Evolutionary conservation across 2,113 vertebrate genomes (phyloP).

Genomic region (Dasyprocta punctata): DNA sequence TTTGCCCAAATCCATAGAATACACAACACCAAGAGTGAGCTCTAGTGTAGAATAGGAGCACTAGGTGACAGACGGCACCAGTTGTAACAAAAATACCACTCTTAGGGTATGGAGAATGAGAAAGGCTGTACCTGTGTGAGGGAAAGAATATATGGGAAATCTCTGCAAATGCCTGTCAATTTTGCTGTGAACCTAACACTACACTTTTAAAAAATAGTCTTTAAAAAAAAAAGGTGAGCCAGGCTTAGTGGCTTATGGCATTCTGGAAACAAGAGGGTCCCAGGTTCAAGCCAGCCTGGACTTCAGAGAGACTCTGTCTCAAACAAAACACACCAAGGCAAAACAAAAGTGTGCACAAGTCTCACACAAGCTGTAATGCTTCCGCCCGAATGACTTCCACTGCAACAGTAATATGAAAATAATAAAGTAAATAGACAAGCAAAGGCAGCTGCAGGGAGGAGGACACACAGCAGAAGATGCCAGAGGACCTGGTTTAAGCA

Average conservation of each 20-base stretch:
- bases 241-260: neutral
- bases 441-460: neutral
- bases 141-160: no score
- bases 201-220: neutral
- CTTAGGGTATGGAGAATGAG: no score
- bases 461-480: neutral
- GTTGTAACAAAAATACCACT: neutral
- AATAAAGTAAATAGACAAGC: neutral
- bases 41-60: no score
- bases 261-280: neutral
- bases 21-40: neutral
- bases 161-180: neutral
- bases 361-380: neutral
- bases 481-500: neutral
- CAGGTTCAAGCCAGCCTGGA: neutral
- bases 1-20: neutral
- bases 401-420: neutral
- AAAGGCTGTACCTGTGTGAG: neutral
- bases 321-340: neutral
- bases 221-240: neutral
- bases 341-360: neutral
- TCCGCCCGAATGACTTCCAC: slow-evolving; percentile 19
- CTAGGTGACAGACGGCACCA: neutral
- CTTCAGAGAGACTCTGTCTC: neutral
- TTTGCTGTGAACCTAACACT: neutral